Percentiles rank a stretch among this genome's conserved stretches.
These are phyloP conservation scores for Sphenopsis melanotis DNA, from an alignment of 2,797 vertebrate species.

Conservation along the genomic window DNA sequence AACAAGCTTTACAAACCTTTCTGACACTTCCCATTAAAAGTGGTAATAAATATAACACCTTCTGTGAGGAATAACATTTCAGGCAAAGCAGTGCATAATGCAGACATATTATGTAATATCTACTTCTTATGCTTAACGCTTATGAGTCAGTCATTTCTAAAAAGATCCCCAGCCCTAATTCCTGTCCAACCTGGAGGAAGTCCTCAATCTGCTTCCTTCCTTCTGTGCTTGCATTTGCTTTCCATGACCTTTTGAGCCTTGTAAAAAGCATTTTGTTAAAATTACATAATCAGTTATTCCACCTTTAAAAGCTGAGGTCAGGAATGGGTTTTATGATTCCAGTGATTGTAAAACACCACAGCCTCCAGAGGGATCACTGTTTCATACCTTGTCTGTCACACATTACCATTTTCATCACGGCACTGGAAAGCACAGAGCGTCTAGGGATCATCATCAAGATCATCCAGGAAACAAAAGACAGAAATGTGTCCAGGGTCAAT, in stretches of 20 bases:
- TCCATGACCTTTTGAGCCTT: neutral
- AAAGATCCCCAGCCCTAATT: neutral
- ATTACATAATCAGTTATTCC: neutral
- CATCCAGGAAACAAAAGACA: neutral
- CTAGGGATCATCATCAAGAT: neutral
- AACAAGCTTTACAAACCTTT: neutral
- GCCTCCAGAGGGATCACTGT: neutral
- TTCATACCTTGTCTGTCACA: neutral
- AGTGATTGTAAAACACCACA: fast-evolving
- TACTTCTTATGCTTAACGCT: neutral
- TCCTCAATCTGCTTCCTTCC: neutral
- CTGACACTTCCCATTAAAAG: neutral
- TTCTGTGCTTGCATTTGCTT: neutral
- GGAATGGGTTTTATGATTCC: neutral
- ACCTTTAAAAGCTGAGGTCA: neutral
- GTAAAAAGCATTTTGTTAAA: neutral
- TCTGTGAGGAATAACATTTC: neutral
- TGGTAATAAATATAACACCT: neutral
- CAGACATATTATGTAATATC: neutral
- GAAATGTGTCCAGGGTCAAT: neutral
- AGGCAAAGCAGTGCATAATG: neutral
- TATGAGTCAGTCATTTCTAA: neutral
- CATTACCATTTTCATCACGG: neutral
- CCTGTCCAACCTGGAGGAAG: neutral
- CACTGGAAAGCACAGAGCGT: neutral